phyloP scores from a whole-genome alignment of 2,797 vertebrate species.

The Setipinna tenuifilis region DNA sequence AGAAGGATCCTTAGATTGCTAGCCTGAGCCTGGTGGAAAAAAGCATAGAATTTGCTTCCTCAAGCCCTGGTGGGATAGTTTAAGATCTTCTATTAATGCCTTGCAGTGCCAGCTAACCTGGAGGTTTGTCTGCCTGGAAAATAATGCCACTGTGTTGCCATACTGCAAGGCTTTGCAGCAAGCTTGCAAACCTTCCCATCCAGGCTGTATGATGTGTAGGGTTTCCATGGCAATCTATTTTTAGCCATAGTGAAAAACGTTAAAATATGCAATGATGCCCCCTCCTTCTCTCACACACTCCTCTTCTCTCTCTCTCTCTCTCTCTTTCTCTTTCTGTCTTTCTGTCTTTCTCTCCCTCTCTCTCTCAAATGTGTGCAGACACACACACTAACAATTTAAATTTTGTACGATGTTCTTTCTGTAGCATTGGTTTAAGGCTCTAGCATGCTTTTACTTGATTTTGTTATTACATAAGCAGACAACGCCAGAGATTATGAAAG shows the following conservation, averaged over 20 bases:
- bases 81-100: neutral
- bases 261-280: slow-evolving; percentile 75
- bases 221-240: slow-evolving; percentile 85
- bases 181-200: slow-evolving; percentile 46
- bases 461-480: neutral
- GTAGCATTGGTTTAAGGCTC: neutral
- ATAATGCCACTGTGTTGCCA: neutral
- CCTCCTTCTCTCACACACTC: slow-evolving; percentile 16
- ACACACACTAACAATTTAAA: slow-evolving; percentile 17
- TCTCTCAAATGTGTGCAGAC: neutral
- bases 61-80: neutral
- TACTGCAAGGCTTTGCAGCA: neutral
- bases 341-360: neutral
- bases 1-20: neutral
- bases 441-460: neutral
- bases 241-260: slow-evolving; percentile 69
- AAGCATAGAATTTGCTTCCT: neutral
- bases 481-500: neutral
- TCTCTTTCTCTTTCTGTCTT: slow-evolving; percentile 12
- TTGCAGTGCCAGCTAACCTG: neutral
- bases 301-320: neutral
- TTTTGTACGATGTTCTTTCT: slow-evolving; percentile 20
- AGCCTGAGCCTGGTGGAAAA: neutral
- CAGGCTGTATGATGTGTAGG: slow-evolving; percentile 74
- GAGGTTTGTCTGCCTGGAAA: neutral